Percentiles rank a stretch among this genome's conserved stretches.
phyloP scores from a whole-genome alignment of 2,797 vertebrate genomes.

The Enteromius argenteus region DNA sequence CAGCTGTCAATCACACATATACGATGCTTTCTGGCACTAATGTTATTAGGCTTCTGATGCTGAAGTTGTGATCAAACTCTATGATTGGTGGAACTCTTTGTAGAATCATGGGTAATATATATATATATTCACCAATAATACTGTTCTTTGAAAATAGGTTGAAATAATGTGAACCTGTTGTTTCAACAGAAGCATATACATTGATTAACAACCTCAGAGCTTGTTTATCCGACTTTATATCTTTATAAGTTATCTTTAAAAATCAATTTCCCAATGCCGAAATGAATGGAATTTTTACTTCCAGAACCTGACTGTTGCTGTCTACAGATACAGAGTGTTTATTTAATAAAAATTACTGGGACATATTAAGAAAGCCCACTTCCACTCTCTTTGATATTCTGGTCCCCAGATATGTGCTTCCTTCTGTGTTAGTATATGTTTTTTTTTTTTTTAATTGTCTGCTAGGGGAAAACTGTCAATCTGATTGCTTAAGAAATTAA shows the following conservation, averaged over 20 bases:
- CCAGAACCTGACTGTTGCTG: neutral
- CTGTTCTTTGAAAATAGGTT: neutral
- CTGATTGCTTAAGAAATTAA: too few species aligned
- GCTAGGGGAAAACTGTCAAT: neutral
- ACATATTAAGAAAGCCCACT: neutral
- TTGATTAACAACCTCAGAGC: neutral
- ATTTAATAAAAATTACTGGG: neutral
- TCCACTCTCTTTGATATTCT: neutral
- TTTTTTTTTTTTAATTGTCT: neutral
- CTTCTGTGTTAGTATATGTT: neutral
- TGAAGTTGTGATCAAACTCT: neutral
- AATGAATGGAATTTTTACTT: neutral
- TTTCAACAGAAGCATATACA: neutral
- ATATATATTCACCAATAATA: neutral
- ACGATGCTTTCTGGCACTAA: neutral
- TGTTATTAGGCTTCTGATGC: neutral
- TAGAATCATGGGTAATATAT: neutral
- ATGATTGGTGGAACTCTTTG: neutral
- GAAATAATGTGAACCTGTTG: neutral
- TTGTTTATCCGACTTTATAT: neutral
- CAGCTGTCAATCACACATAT: constrained; percentile 12
- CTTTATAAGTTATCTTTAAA: neutral
- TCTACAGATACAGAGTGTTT: neutral
- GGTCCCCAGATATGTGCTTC: neutral
- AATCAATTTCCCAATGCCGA: too few species aligned